Evolutionary conservation across 2,113 vertebrate genomes (phyloP).

Genomic region (Aegotheles bennettii): DNA sequence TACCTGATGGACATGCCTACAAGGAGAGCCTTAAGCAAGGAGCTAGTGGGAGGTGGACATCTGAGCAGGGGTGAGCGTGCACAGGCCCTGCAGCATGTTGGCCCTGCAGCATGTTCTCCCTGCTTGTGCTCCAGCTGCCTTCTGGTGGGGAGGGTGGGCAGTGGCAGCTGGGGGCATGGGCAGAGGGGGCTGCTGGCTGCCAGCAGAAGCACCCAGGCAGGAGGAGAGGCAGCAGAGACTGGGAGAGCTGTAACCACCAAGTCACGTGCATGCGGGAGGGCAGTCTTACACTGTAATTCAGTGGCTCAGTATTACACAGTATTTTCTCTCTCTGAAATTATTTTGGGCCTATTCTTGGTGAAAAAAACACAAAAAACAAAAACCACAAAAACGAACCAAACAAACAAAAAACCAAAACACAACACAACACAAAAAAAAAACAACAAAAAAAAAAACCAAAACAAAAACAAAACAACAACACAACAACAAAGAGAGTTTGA

Average conservation of each 20-base stretch:
- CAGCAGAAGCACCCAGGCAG: rapidly evolving
- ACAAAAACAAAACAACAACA: neutral
- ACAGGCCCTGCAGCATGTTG: rapidly evolving
- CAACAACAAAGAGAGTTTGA: too few relatives aligned
- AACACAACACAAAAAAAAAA: too few relatives aligned
- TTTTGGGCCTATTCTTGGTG: neutral
- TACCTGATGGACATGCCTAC: rapidly evolving
- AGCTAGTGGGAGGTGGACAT: neutral
- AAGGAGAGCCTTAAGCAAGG: neutral
- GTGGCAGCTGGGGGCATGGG: neutral
- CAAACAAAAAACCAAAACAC: too few relatives aligned
- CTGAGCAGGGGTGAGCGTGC: neutral
- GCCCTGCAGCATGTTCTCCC: neutral
- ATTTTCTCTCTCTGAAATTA: neutral
- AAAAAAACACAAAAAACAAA: neutral
- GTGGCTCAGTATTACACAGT: neutral
- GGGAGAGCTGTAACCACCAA: neutral
- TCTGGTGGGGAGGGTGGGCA: neutral
- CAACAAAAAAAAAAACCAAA: neutral
- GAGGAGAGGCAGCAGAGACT: neutral
- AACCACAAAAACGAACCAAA: too few relatives aligned
- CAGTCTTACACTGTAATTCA: neutral
- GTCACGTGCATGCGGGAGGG: rapidly evolving
- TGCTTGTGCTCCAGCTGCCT: neutral
- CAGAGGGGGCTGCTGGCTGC: neutral